These are phyloP conservation scores for Rhyacichthys aspro DNA, from an alignment of 2,797 vertebrate species.

Conservation along the genomic window DNA sequence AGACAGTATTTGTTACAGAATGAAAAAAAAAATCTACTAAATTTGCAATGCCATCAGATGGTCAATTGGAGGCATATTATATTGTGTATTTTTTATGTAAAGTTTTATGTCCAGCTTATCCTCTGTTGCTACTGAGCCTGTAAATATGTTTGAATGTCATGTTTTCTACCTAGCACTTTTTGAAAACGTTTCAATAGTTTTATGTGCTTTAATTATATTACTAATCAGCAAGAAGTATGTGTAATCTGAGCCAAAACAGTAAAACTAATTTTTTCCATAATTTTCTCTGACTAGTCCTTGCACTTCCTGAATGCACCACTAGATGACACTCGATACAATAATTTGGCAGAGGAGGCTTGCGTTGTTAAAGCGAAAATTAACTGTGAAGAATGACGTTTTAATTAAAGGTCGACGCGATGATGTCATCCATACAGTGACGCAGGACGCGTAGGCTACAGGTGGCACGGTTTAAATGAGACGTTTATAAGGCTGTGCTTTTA, in stretches of 20 bases:
- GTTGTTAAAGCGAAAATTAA: constrained; percentile 4
- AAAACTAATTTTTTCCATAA: neutral
- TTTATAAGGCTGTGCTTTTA: too few species aligned
- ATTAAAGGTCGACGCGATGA: neutral
- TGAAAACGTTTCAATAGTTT: neutral
- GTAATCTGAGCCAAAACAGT: constrained; percentile 26
- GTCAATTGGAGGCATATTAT: too few species aligned
- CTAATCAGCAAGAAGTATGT: neutral
- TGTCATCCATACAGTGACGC: neutral
- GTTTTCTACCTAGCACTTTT: constrained; percentile 4
- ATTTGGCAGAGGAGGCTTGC: neutral
- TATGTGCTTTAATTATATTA: neutral
- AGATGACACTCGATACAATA: constrained; percentile 58
- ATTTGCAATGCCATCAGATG: too few species aligned
- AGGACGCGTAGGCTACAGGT: neutral
- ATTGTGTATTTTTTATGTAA: neutral
- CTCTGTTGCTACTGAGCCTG: constrained; percentile 14
- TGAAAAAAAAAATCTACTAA: too few species aligned
- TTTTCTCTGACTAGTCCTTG: neutral
- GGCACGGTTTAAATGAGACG: neutral
- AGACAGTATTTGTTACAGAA: too few species aligned
- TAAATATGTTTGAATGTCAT: constrained; percentile 6
- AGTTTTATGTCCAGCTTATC: neutral
- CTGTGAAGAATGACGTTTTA: fast-evolving
- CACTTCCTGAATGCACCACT: constrained; percentile 38